Conservation (phyloP, 2,888 invertebrate species). For the Heliconius ismenius region DNA sequence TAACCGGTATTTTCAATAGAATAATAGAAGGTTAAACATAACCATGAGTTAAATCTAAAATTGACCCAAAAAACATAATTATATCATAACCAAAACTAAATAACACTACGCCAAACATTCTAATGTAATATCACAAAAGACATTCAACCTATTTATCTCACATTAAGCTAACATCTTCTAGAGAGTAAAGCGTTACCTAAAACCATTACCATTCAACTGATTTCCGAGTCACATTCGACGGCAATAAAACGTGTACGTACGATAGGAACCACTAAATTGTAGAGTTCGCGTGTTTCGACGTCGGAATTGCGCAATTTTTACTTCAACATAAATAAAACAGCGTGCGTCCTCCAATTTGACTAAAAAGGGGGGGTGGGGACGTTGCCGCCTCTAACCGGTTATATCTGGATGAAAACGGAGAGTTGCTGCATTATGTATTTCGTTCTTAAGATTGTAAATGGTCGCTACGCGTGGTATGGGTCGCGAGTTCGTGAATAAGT, state of each 20-base stretch:
- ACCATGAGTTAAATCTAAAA: neutral
- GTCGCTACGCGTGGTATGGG: constrained; percentile 16
- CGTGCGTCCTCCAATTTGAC: constrained; percentile 70
- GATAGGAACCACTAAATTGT: constrained; percentile 57
- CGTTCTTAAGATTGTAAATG: constrained; percentile 30
- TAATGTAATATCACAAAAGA: neutral
- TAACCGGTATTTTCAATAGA: neutral
- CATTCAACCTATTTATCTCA: neutral
- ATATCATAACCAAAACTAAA: neutral
- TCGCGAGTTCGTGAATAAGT: constrained; percentile 26
- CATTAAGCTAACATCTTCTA: constrained; percentile 29
- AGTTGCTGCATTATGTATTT: constrained; percentile 43
- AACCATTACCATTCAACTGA: constrained; percentile 49
- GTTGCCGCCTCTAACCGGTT: constrained; percentile 43
- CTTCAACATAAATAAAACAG: constrained; percentile 73
- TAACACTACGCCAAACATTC: neutral
- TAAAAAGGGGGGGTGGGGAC: constrained; percentile 62
- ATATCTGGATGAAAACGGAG: constrained; percentile 38
- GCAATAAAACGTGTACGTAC: constrained; percentile 54
- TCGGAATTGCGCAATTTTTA: constrained; percentile 71
- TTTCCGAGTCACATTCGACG: constrained; percentile 51
- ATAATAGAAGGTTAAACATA: neutral
- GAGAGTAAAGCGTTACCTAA: constrained; percentile 36
- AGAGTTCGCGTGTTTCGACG: constrained; percentile 51
- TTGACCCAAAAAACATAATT: neutral